Base-by-base conservation (phyloP, 1,140 invertebrate genomes). In the Aphidius ervi region DNA sequence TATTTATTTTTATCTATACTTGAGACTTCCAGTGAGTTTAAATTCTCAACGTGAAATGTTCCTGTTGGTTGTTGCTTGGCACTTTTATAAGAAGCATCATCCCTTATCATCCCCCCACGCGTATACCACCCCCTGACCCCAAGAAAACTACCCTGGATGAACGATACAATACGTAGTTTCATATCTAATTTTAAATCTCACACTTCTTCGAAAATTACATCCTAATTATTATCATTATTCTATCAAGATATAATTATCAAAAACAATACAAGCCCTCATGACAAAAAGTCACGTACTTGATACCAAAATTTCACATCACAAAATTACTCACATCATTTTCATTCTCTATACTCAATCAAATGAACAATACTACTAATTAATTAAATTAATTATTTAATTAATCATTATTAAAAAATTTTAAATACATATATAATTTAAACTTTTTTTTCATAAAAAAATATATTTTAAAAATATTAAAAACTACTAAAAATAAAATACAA, bases 221-320 rank as follows among this genome's bases (percentile, higher is more conserved):
- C 60, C 42, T 23, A 58, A 64, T 67, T 67, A 65, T 67, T 63
- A 48, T 67, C 46, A 63, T 64, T 59, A 59, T 57, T 63, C 6
- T 8, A 55, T 59, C 53, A 52, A 54, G 55, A 48, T 16, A 41
- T 49, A 41, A 39, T 43, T 9, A 49, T 47, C 37, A 57, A n/a
- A 9, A 56, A 58, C 41, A 48, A 43, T 9, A 9, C 37, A 61
- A 42, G 54, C 9, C 23, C 4, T 3, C 23, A 31, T 31, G 23
- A 31, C 23, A 31, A 31, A 31, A 31, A 31, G 23, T 31, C 23
- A 31, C 23, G 23, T 31, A 31, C 4, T 31, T 31, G 2, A 16
- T 31, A 1, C 4, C 23, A 31, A 31, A 31, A 31, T 31, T 31
- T 31, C 23, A 31, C 4, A 31, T 31, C 4, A 31, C 23, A 31